phyloP scores from a whole-genome alignment of 23 tunicate species.

The Trididemnum miniatum region DNA sequence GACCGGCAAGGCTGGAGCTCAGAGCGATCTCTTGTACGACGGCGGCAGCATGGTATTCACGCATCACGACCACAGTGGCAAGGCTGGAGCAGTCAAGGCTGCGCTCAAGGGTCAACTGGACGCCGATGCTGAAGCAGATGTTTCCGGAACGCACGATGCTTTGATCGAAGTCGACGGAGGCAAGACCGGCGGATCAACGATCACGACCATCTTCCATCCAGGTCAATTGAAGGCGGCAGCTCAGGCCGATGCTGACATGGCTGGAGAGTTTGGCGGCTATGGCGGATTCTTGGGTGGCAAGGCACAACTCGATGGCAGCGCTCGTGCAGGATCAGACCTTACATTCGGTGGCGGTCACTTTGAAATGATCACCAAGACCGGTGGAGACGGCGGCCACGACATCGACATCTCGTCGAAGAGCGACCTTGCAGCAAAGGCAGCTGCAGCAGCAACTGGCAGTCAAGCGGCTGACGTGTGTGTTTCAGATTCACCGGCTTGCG shows the following conservation, averaged over 20 bases:
- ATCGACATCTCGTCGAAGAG: background rate
- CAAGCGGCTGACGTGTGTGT: background rate
- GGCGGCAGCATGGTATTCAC: background rate
- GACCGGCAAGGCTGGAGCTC: background rate
- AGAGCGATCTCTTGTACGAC: conserved; percentile 12
- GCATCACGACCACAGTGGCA: conserved; percentile 5
- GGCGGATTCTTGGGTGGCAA: conserved; percentile 19
- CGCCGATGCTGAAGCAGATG: background rate
- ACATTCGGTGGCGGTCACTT: background rate
- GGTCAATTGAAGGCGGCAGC: conserved; percentile 4
- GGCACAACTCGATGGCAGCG: background rate
- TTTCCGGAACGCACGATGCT: conserved; percentile 3
- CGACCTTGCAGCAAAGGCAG: background rate
- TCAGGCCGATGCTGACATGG: background rate
- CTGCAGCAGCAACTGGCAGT: background rate
- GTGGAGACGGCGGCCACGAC: background rate
- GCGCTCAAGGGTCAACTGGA: conserved; percentile 7
- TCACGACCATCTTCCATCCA: conserved; percentile 5
- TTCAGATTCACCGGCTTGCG: conserved; percentile 56
- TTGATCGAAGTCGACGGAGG: conserved; percentile 10
- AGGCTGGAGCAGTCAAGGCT: conserved; percentile 4
- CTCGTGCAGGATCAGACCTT: background rate
- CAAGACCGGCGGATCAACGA: conserved; percentile 7
- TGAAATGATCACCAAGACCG: conserved; percentile 20
- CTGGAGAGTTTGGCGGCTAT: background rate